Conservation (phyloP, 1,140 invertebrate species). For the Cyclargus thomasi region DNA sequence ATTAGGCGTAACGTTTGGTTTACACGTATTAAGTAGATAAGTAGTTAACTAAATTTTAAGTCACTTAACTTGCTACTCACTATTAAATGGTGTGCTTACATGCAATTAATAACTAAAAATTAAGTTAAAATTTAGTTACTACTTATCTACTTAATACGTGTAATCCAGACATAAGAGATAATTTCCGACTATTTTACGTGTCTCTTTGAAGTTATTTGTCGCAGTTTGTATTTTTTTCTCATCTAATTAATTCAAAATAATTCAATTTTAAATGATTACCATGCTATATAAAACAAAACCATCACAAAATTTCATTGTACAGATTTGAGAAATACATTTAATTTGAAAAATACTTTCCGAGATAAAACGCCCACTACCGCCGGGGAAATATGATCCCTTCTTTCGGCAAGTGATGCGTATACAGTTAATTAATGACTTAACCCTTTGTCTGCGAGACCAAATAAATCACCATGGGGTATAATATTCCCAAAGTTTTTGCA, state of each 20-base stretch:
- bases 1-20: not conserved
- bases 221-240: no score
- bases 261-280: not conserved
- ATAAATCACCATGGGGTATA: constrained; percentile 46
- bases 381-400: constrained; percentile 32
- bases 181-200: no score
- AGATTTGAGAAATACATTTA: not conserved
- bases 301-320: not conserved
- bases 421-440: constrained; percentile 45
- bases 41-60: no score
- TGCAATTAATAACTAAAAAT: no score
- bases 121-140: no score
- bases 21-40: no score
- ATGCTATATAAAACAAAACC: not conserved
- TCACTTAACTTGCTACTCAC: no score
- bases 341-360: constrained; percentile 19
- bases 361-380: constrained; percentile 23
- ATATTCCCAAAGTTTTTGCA: constrained; percentile 35
- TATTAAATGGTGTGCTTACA: no score
- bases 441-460: constrained; percentile 45
- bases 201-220: no score
- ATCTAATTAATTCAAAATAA: not conserved
- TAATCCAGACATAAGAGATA: no score
- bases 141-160: no score
- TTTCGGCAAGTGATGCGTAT: constrained; percentile 42